Conservation (phyloP, 2,797 vertebrate genomes). For the Bradypus variegatus region DNA sequence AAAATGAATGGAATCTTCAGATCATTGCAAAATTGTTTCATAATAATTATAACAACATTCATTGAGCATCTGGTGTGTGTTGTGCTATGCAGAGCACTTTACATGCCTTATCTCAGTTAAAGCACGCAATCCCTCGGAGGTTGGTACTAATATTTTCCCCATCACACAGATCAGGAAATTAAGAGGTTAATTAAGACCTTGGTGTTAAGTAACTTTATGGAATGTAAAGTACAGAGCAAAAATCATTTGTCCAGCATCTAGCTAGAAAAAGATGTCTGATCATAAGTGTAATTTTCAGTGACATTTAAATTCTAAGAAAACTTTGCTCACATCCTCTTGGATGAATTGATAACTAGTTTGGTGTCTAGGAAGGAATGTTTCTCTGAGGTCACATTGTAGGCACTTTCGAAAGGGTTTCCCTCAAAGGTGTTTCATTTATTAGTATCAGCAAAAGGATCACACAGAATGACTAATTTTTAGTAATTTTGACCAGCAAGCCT, state of each 20-base stretch:
- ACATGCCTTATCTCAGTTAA: background rate
- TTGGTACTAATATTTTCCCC: background rate
- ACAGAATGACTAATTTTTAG: constrained; percentile 49
- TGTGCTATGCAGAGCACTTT: background rate
- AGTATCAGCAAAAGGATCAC: constrained; percentile 42
- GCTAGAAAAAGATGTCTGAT: background rate
- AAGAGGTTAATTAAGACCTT: background rate
- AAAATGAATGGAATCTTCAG: background rate
- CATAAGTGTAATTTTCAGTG: background rate
- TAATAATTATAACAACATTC: background rate
- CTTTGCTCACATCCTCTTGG: constrained; percentile 24
- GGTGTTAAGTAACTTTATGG: background rate
- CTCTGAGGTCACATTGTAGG: background rate
- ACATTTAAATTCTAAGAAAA: constrained; percentile 36
- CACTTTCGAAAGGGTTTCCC: constrained; percentile 29
- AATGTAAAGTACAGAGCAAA: background rate
- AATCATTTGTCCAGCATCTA: background rate
- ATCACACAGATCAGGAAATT: background rate
- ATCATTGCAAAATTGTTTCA: background rate
- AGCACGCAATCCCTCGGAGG: background rate
- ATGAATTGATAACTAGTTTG: constrained; percentile 5
- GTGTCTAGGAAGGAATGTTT: constrained; percentile 32
- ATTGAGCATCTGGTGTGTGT: background rate
- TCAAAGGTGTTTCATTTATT: constrained; percentile 16
- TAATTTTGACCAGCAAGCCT: constrained; percentile 21